These are phyloP conservation scores for Ivindomyrus marchei DNA, from an alignment of 2,113 vertebrate genomes.

Conservation along the genomic window DNA sequence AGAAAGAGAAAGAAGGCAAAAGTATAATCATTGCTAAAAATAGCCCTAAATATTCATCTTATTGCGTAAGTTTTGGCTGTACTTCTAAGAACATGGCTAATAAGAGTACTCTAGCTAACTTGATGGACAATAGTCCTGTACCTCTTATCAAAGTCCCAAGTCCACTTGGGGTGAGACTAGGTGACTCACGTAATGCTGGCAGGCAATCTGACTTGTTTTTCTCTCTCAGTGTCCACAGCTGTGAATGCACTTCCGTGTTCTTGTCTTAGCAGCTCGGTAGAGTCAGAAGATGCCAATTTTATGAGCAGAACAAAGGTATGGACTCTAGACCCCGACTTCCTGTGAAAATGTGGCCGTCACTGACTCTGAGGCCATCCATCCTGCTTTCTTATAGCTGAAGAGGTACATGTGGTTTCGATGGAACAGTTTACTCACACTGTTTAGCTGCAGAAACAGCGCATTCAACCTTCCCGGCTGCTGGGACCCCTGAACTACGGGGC, in stretches of 20 bases:
- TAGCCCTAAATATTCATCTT: not conserved
- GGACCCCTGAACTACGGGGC: not conserved
- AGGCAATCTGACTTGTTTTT: not conserved
- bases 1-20: not conserved
- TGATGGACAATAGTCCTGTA: not conserved
- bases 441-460: not conserved
- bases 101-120: not conserved
- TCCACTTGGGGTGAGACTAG: not conserved
- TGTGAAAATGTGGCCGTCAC: not conserved
- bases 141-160: not conserved
- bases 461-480: not conserved
- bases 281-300: not conserved
- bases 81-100: not conserved
- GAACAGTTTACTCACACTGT: not conserved
- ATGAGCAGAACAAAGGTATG: not conserved
- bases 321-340: not conserved
- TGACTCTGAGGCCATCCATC: not conserved
- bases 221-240: not conserved
- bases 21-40: not conserved
- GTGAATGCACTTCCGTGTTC: not conserved
- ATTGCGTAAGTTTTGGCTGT: not conserved
- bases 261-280: not conserved
- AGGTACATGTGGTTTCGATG: not conserved
- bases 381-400: not conserved
- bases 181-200: not conserved